phyloP scores from a whole-genome alignment of 2,113 vertebrate genomes.

The Campylomormyrus tamandua region DNA sequence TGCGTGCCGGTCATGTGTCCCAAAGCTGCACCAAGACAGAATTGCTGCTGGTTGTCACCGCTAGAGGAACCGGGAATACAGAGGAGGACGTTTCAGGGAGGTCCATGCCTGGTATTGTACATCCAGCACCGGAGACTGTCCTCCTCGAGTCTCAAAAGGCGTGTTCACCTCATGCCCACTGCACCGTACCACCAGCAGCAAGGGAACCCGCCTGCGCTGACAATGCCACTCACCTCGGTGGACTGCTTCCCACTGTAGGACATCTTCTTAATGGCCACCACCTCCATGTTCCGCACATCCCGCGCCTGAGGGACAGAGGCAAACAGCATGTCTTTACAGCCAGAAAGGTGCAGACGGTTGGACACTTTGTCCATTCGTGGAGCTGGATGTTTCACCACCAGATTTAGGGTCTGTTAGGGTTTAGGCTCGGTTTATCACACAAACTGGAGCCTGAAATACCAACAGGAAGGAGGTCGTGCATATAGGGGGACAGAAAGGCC shows the following conservation, averaged over 20 bases:
- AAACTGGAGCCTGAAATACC: neutral
- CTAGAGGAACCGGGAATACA: neutral
- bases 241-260: conserved; percentile 97
- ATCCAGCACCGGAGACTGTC: neutral
- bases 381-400: neutral
- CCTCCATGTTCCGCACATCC: conserved; percentile 92
- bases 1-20: neutral
- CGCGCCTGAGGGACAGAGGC: conserved; percentile 66
- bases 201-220: neutral
- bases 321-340: neutral
- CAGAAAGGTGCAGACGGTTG: neutral
- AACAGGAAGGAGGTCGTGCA: neutral
- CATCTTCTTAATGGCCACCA: conserved; percentile 99
- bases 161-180: neutral
- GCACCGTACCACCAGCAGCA: neutral
- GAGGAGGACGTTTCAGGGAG: neutral
- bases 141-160: neutral
- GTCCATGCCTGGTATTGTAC: neutral
- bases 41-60: too few relatives aligned
- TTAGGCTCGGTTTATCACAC: neutral
- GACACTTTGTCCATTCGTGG: neutral
- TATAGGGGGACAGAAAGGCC: neutral
- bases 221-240: conserved; percentile 71
- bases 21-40: neutral
- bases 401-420: neutral